Base-by-base conservation (phyloP, 2,113 vertebrate species). In the Sinocyclocheilus anshuiensis region DNA sequence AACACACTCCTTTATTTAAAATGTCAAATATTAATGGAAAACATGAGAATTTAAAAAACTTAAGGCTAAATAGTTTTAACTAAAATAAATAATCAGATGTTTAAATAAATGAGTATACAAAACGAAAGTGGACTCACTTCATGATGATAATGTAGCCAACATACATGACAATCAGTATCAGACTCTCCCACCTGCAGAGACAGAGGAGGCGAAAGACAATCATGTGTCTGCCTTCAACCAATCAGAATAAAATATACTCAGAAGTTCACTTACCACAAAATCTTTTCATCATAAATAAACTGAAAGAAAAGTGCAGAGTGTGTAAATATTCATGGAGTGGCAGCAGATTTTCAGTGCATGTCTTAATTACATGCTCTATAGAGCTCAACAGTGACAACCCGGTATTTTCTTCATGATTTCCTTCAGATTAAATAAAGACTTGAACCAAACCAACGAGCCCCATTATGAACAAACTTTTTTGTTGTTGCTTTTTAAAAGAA, bases 271-370 rank as follows among this genome's bases (percentile, higher is more conserved):
- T 94, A 97, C 97, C 97, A 97, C 81, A 95, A 91, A 87, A 97
- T 97, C 93, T 95, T 91, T 86, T 96, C 97, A 92, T 97, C 97
- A 50, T 97, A 96, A 88, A 97, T 97, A 89, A 97, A 97, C 97
- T 97, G 90, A 53, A 90, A 89, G 92, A 87, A 84, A 53, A 22
- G 75, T 15, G 87, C 0, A 50, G 29, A 84, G 22, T 24, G 36
- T 77, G 50, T 69, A 48, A 82, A 50, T 81, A 50, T 53, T 82
- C 63, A 82, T 63, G 12, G 13, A 45, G n/a, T 81, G 59, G 26
- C n/a, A 45, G n/a, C 59, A 81, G 15, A 48, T 57, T 33, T 53
- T 78, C 50, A 78, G 9, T 36, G 5, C 29, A 74, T 67, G 63
- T 26, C 42, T 45, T 18, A 50, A 53, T 77, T 77, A 77, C 16